Evolutionary conservation across 64 coral and sea anemone species (phyloP).

Genomic region (Hydrozoanthus tunicans): DNA sequence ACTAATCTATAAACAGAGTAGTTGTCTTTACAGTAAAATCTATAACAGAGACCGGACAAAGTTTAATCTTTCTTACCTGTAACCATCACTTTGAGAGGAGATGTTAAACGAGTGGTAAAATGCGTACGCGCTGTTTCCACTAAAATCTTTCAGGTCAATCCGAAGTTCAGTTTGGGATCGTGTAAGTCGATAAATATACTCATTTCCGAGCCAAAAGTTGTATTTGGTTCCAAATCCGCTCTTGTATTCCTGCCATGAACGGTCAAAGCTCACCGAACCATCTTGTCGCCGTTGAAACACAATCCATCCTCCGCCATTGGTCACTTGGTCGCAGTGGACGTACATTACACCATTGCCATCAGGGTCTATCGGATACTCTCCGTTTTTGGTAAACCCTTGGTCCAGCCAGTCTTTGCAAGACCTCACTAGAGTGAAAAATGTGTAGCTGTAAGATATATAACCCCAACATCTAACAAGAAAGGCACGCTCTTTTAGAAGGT

Average conservation of each 20-base stretch:
- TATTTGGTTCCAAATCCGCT: slow-evolving; percentile 11
- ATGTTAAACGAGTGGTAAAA: slow-evolving; percentile 28
- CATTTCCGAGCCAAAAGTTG: slow-evolving; percentile 52
- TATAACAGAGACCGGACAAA: not conserved
- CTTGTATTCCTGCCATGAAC: slow-evolving; percentile 41
- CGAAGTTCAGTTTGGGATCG: slow-evolving; percentile 6
- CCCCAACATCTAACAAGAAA: too few species aligned
- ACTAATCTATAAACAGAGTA: too few species aligned
- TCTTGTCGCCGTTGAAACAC: slow-evolving; percentile 43
- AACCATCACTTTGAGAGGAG: not conserved
- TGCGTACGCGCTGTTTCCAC: slow-evolving; percentile 2
- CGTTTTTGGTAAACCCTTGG: not conserved
- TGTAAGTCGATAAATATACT: slow-evolving; percentile 30
- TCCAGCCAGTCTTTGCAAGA: slow-evolving; percentile 28
- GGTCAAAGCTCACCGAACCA: slow-evolving; percentile 32
- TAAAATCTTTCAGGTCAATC: slow-evolving; percentile 31
- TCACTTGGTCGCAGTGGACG: slow-evolving; percentile 56
- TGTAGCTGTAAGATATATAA: not conserved
- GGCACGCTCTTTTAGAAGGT: too few species aligned
- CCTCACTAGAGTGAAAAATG: slow-evolving; percentile 8
- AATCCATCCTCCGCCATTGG: slow-evolving; percentile 55
- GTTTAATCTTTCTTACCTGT: slow-evolving; percentile 22
- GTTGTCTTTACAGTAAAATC: too few species aligned
- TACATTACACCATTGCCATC: not conserved
- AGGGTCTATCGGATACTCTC: not conserved